These are phyloP conservation scores for Homarus americanus DNA, from an alignment of 1,140 invertebrate species.

Conservation along the genomic window DNA sequence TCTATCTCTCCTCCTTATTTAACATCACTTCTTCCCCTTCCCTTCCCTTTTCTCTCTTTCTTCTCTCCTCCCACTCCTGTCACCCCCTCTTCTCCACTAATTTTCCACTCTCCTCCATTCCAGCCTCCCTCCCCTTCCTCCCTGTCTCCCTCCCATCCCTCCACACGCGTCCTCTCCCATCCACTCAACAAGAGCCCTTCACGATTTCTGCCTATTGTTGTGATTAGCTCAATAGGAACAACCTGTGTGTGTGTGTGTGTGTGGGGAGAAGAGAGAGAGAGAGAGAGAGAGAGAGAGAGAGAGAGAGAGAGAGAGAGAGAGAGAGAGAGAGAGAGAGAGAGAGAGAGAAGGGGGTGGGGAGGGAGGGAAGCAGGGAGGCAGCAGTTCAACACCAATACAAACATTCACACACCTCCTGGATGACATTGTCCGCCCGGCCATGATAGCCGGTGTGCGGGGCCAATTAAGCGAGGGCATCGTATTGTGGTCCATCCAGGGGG, in stretches of 20 bases:
- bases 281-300: background rate
- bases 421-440: too few species aligned
- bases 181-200: constrained; percentile 3
- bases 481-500: too few species aligned
- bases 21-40: too few species aligned
- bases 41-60: background rate
- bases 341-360: background rate
- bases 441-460: too few species aligned
- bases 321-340: background rate
- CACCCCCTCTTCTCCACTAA: background rate
- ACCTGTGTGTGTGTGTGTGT: background rate
- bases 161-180: background rate
- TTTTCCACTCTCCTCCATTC: too few species aligned
- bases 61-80: background rate
- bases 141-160: constrained; percentile 23
- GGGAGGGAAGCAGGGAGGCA: background rate
- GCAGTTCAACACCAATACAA: background rate
- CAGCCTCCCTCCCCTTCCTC: background rate
- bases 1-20: constrained; percentile 31
- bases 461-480: too few species aligned
- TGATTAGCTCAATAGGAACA: constrained; percentile 43
- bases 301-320: background rate
- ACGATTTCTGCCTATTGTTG: constrained; percentile 19
- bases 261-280: constrained; percentile 3
- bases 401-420: background rate